These are phyloP conservation scores for Pardalotus punctatus DNA, from an alignment of 2,113 vertebrate genomes.

Conservation along the genomic window DNA sequence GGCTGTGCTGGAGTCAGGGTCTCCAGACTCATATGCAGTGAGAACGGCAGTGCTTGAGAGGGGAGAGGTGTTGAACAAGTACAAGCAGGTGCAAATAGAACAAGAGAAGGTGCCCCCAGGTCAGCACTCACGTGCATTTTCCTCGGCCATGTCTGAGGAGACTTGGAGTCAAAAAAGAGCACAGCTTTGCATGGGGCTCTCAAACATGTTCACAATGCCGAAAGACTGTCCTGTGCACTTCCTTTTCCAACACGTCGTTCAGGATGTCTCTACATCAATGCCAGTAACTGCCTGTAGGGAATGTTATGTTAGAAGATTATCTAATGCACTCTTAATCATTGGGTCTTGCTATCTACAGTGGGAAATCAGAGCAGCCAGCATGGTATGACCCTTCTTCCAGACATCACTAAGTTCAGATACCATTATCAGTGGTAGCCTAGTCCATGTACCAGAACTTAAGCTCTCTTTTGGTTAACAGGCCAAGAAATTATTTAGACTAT, in stretches of 20 bases:
- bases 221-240: conserved; percentile 25
- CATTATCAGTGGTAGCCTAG: neutral
- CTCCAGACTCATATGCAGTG: neutral
- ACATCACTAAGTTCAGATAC: conserved; percentile 21
- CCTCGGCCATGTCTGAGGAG: conserved; percentile 56
- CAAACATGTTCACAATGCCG: conserved; percentile 37
- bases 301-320: conserved; percentile 55
- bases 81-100: conserved; percentile 10
- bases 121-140: conserved; percentile 50
- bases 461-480: conserved; percentile 20
- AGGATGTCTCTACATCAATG: conserved; percentile 52
- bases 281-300: conserved; percentile 58
- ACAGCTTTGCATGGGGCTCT: conserved; percentile 48
- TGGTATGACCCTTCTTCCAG: conserved; percentile 33
- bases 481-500: conserved; percentile 42
- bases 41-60: neutral
- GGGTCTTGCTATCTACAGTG: conserved; percentile 29
- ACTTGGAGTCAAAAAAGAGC: conserved; percentile 43
- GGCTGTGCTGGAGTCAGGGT: neutral
- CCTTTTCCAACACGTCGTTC: conserved; percentile 30
- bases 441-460: neutral
- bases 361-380: neutral
- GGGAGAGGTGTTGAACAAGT: neutral
- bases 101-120: neutral
- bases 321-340: conserved; percentile 29